These are phyloP conservation scores for Phrynocephalus forsythii DNA, from an alignment of 2,797 vertebrate species.

Conservation along the genomic window DNA sequence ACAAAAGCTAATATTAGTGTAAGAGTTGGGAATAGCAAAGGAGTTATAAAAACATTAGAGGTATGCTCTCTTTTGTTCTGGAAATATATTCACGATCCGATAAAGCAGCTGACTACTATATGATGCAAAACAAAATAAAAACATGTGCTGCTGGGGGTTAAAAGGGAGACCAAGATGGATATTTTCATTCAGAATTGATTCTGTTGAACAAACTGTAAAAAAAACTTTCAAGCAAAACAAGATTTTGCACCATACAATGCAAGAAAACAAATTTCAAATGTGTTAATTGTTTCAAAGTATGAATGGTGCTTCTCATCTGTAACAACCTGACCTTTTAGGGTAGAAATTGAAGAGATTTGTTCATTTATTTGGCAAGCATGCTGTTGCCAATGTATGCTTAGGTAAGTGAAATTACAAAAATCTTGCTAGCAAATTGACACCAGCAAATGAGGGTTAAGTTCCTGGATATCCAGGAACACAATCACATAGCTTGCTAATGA, in stretches of 20 bases:
- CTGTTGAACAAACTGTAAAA: background rate
- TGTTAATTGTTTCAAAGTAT: background rate
- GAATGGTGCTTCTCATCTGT: background rate
- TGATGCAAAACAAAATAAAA: constrained; percentile 32
- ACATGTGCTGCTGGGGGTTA: background rate
- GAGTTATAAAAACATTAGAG: constrained; percentile 53
- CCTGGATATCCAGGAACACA: no score
- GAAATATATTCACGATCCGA: constrained; percentile 59
- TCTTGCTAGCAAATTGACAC: no score
- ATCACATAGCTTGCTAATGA: no score
- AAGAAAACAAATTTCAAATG: background rate
- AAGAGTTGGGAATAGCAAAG: constrained; percentile 60
- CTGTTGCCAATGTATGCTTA: background rate
- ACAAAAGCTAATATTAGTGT: constrained; percentile 64
- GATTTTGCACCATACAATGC: background rate
- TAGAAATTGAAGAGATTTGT: background rate
- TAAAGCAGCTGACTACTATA: constrained; percentile 37
- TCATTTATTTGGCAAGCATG: no score
- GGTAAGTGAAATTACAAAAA: background rate
- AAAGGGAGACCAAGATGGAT: background rate
- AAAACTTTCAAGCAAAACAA: background rate
- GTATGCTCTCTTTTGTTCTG: constrained; percentile 45
- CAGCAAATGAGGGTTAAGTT: no score
- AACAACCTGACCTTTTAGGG: background rate
- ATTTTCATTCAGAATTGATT: background rate